phyloP scores from a whole-genome alignment of 2,113 vertebrate genomes.

The Passer montanus region DNA sequence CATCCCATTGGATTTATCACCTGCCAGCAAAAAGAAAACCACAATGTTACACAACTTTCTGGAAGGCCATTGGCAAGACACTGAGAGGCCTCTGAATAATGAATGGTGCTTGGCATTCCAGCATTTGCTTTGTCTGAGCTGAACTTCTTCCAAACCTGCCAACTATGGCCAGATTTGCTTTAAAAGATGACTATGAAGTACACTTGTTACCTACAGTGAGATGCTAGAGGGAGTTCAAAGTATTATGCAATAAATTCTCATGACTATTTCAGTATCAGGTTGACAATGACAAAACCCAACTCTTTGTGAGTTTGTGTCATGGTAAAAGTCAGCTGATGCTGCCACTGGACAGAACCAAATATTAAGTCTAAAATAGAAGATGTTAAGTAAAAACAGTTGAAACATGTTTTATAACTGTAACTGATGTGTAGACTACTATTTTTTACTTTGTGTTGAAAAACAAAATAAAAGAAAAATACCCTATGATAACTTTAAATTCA shows the following conservation, averaged over 20 bases:
- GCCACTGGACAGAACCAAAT: background rate
- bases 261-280: background rate
- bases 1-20: conserved; percentile 98
- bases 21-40: conserved; percentile 66
- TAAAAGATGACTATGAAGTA: background rate
- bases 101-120: background rate
- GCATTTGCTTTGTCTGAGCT: background rate
- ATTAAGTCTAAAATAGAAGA: background rate
- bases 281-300: background rate
- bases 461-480: background rate
- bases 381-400: background rate
- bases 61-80: background rate
- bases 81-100: background rate
- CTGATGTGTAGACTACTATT: background rate
- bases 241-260: background rate
- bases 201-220: background rate
- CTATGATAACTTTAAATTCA: background rate
- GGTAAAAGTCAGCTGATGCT: background rate
- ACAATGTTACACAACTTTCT: background rate
- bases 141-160: background rate
- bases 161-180: background rate
- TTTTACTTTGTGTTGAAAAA: background rate
- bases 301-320: background rate
- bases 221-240: background rate
- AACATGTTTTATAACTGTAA: background rate